These are phyloP conservation scores for Drosophila subsilvestris DNA, from an alignment of 2,888 invertebrate species.

Conservation along the genomic window DNA sequence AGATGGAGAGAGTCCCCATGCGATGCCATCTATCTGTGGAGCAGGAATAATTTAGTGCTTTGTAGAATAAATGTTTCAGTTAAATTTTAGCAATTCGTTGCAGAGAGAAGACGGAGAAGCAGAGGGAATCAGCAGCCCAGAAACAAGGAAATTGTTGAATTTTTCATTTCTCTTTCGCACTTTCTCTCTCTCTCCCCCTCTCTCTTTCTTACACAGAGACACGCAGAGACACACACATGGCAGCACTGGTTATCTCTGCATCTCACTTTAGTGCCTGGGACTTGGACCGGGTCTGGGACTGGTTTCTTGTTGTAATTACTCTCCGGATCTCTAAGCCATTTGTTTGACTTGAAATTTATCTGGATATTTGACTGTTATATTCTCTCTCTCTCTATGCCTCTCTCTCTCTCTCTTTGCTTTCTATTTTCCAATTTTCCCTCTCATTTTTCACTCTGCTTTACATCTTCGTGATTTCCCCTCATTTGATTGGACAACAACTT, in stretches of 20 bases:
- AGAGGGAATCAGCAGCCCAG: conserved; percentile 34
- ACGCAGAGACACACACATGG: conserved; percentile 23
- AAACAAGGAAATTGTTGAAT: conserved; percentile 75
- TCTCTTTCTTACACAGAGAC: conserved; percentile 15
- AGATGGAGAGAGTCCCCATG: conserved; percentile 16
- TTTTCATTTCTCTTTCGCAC: conserved; percentile 67
- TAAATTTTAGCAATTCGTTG: conserved; percentile 77
- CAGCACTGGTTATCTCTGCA: conserved; percentile 18
- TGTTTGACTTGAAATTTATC: conserved; percentile 74
- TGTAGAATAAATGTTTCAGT: conserved; percentile 74
- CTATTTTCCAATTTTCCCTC: conserved; percentile 1
- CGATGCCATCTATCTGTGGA: conserved; percentile 47
- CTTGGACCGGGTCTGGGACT: conserved; percentile 27
- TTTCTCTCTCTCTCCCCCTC: conserved; percentile 32
- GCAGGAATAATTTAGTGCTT: conserved; percentile 74
- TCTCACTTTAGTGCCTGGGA: conserved; percentile 15
- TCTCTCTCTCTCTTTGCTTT: conserved; percentile 1
- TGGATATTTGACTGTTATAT: conserved; percentile 60
- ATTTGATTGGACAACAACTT: conserved; percentile 2
- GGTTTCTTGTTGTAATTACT: conserved; percentile 67
- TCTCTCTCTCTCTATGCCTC: not conserved
- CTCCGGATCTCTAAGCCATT: conserved; percentile 66
- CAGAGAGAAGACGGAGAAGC: conserved; percentile 15
- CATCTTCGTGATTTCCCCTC: not conserved
- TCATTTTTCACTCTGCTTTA: not conserved